Percentiles rank a stretch among this genome's conserved stretches.
phyloP scores from a whole-genome alignment of 2,113 vertebrate species.

The Chauna torquata region DNA sequence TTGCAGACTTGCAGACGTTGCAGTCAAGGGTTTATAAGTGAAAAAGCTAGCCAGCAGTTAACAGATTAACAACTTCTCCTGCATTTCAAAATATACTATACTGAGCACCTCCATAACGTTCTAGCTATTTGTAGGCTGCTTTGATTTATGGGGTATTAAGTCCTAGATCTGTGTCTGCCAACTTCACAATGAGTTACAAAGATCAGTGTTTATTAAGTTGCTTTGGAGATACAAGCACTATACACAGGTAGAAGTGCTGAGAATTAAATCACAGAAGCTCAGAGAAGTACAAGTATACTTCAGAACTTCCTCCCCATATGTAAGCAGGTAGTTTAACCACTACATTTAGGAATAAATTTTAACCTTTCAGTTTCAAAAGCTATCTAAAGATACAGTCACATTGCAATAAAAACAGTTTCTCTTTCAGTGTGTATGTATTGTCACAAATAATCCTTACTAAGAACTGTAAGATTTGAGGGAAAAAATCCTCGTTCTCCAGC shows the following conservation, averaged over 20 bases:
- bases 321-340: neutral
- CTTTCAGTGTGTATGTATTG: neutral
- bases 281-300: neutral
- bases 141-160: constrained; percentile 5
- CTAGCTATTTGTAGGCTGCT: neutral
- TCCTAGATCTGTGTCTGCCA: neutral
- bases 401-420: neutral
- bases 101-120: neutral
- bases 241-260: neutral
- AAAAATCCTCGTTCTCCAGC: neutral
- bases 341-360: neutral
- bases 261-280: neutral
- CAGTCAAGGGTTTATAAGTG: neutral
- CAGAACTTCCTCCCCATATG: neutral
- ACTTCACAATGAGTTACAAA: neutral
- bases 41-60: neutral
- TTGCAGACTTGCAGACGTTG: neutral
- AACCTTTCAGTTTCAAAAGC: constrained; percentile 11
- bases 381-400: neutral
- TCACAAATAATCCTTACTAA: neutral
- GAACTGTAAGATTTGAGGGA: neutral
- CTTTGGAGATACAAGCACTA: neutral
- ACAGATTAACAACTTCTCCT: neutral
- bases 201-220: neutral
- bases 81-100: neutral